Percentiles rank a stretch among this genome's conserved stretches.
Conservation (phyloP, 2,888 invertebrate genomes). For the Trachelus stipa region DNA sequence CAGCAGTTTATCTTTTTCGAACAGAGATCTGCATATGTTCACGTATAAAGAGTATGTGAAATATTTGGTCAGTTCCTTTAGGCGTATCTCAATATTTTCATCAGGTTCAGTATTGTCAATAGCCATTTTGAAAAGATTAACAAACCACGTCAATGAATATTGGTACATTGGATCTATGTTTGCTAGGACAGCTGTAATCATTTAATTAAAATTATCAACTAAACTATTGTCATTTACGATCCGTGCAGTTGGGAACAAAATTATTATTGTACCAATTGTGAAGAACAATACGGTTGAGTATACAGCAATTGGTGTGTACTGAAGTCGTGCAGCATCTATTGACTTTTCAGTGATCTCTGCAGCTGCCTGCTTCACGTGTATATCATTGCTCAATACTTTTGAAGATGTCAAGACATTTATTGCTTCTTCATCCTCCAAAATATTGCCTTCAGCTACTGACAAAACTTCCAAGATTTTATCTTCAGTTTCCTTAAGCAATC, state of each 20-base stretch:
- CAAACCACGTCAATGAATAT: slow-evolving; percentile 94
- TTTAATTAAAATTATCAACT: slow-evolving; percentile 14
- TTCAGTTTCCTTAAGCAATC: slow-evolving; percentile 88
- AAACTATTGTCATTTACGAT: not conserved
- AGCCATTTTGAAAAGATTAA: slow-evolving; percentile 85
- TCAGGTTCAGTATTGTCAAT: slow-evolving; percentile 89
- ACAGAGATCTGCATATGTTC: slow-evolving; percentile 93
- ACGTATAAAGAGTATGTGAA: slow-evolving; percentile 91
- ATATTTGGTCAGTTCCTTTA: slow-evolving; percentile 80
- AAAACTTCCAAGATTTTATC: slow-evolving; percentile 87
- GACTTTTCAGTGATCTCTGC: slow-evolving; percentile 91
- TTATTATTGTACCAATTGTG: slow-evolving; percentile 75
- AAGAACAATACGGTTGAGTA: slow-evolving; percentile 94
- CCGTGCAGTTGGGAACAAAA: not conserved
- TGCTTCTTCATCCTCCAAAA: slow-evolving; percentile 92
- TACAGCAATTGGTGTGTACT: slow-evolving; percentile 90
- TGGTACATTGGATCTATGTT: slow-evolving; percentile 98
- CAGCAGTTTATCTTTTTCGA: slow-evolving; percentile 94
- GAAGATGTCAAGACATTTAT: slow-evolving; percentile 88
- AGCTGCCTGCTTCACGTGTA: slow-evolving; percentile 88
- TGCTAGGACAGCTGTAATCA: slow-evolving; percentile 79
- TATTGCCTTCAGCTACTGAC: slow-evolving; percentile 79
- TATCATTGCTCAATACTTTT: slow-evolving; percentile 90
- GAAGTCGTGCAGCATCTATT: slow-evolving; percentile 86
- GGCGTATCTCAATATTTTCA: slow-evolving; percentile 82